A percentile compares a stretch with the other conserved stretches of the same genome.
These are phyloP conservation scores for Drosophila lowei DNA, from an alignment of 1,140 invertebrate genomes.

Conservation along the genomic window DNA sequence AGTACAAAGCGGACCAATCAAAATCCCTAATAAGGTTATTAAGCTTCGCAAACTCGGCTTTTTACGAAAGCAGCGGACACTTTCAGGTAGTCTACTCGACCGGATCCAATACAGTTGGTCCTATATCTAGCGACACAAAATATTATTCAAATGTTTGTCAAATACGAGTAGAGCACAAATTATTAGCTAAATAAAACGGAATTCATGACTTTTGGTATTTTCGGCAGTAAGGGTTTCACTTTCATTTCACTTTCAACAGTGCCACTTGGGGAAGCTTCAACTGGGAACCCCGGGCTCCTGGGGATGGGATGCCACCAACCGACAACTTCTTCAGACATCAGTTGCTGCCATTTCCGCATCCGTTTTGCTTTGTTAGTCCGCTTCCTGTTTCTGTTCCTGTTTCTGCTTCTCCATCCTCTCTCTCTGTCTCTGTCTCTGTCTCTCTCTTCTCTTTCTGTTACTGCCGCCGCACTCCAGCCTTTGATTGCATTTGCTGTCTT, in stretches of 20 bases:
- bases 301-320: slow-evolving; percentile 14
- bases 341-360: slow-evolving; percentile 66
- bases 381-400: slow-evolving; percentile 54
- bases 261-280: no score
- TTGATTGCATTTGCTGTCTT: slow-evolving; percentile 48
- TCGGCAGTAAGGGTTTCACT: slow-evolving; percentile 9
- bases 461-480: slow-evolving; percentile 19
- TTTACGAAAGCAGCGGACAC: no score
- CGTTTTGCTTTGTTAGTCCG: slow-evolving; percentile 69
- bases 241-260: slow-evolving; percentile 26
- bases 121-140: no score
- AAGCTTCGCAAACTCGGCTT: no score
- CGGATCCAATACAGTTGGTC: no score
- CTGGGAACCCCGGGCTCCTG: slow-evolving; percentile 10
- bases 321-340: slow-evolving; percentile 63
- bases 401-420: slow-evolving; percentile 7
- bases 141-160: slow-evolving; percentile 48
- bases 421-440: not conserved
- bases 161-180: slow-evolving; percentile 24
- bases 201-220: slow-evolving; percentile 42
- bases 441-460: no score
- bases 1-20: no score
- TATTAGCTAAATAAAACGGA: slow-evolving; percentile 16
- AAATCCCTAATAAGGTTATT: no score
- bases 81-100: no score